Evolutionary conservation across 2,888 invertebrate species (phyloP), one percentile per base, ranked within the genome.

Genomic region (Scrobipalpa atriplicella): DNA sequence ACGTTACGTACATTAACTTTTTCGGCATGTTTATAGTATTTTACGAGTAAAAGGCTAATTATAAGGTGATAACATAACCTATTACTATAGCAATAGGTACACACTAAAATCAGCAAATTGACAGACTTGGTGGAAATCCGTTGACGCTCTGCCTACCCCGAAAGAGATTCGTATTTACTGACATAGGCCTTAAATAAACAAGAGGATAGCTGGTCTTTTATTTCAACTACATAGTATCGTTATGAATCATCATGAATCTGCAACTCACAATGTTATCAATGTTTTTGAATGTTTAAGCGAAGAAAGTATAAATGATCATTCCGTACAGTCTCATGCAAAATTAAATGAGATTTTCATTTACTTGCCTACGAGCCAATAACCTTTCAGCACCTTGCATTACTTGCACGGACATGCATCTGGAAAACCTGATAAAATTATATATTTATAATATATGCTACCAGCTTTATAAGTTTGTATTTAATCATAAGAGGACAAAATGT

Each of bases 341-440:
- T n/a, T 7, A 16, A n/a, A 47, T 47, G 5, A n/a, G 47, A 29
- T 29, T 47, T 47, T n/a, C n/a, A n/a, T 47, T 47, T 58, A 58
- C 58, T 58, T 58, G 58, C 58, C 58, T 58, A 58, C 58, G 58
- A 58, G 58, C 3, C 16, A 58, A 58, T 8, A 58, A 38, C n/a
- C 58, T 8, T 38, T 58, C 58, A 11, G 36, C n/a, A n/a, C 58
- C 58, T 38, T 58, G 54, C 21, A 56, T 56, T 19, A 52, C 54
- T 54, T 65, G 56, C 19, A 36, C 56, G 10, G 58, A 58, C 58
- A 58, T 58, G 58, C 58, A 58, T 38, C 58, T 58, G 16, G 58
- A 16, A n/a, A 58, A 38, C 38, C 29, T 47, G 47, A 16, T n/a
- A n/a, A 47, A 47, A 47, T 47, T n/a, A n/a, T n/a, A n/a, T 16